These are phyloP conservation scores for Grus americana DNA, from an alignment of 2,113 vertebrate genomes.

Conservation along the genomic window DNA sequence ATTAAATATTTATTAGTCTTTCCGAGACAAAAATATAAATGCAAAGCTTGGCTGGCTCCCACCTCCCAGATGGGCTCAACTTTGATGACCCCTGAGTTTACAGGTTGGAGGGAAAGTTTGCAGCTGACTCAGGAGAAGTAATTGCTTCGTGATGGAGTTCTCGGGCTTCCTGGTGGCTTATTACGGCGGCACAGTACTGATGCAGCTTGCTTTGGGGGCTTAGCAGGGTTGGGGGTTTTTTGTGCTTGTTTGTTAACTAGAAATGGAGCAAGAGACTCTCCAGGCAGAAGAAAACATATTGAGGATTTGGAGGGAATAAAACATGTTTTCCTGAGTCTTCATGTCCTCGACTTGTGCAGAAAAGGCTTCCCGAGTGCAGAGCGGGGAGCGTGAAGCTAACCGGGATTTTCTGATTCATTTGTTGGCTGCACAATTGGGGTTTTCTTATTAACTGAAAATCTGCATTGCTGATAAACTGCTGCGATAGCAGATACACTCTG, in stretches of 20 bases:
- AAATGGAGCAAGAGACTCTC: background rate
- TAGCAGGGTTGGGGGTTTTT: too few species aligned
- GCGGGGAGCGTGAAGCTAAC: background rate
- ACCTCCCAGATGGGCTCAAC: background rate
- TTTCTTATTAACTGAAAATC: constrained; percentile 12
- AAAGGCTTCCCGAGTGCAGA: accelerated
- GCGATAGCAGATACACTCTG: background rate
- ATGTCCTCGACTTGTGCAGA: background rate
- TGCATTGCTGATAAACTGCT: constrained; percentile 17
- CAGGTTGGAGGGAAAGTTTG: background rate
- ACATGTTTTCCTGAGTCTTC: background rate
- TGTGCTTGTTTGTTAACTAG: background rate
- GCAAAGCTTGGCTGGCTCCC: background rate
- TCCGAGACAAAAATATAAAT: background rate
- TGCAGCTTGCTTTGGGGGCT: background rate
- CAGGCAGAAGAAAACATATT: background rate
- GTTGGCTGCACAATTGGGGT: background rate
- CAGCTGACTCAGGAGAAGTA: background rate
- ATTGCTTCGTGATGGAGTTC: background rate
- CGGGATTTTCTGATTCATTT: background rate
- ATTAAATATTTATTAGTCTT: constrained; percentile 16
- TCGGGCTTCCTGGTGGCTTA: accelerated
- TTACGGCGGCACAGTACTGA: accelerated
- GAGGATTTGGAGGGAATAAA: background rate
- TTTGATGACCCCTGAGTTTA: background rate